Base-by-base conservation (phyloP, 1,140 invertebrate genomes). In the Leucophenga varia region DNA sequence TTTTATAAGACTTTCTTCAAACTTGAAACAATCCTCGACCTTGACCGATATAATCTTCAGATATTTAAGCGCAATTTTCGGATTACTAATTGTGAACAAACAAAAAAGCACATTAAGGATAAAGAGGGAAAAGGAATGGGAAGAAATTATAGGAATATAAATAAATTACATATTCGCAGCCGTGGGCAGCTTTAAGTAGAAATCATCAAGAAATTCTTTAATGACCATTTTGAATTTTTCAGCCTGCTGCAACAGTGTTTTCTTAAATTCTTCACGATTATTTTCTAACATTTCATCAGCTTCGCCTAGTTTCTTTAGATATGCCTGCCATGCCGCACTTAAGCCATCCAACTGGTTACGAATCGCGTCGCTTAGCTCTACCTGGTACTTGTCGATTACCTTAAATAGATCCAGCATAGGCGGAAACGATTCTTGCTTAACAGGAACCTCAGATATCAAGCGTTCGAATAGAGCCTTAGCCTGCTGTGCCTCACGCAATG, bases 61-160 rank as follows among this genome's bases (percentile, higher is more conserved):
- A 65, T 83, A 83, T 5, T 75, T 72, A 17, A 89, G 61, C 4
- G 89, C 89, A 43, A 85, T 86, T 75, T 80, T 79, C 3, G 81
- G 77, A 47, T 72, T 76, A 53, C 84, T 81, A 79, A n/a, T 82
- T 79, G 17, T 25, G 32, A 38, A 35, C n/a, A 35, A n/a, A 36
- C n/a, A 21, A 1, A 28, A 13, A 28, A 45, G 20, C n/a, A 40
- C 8, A 13, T 40, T 8, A 7, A 18, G 16, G n/a, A n/a, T n/a
- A n/a, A n/a, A n/a, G n/a, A n/a, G n/a, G n/a, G n/a, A n/a, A n/a
- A n/a, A n/a, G n/a, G n/a, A n/a, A n/a, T n/a, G n/a, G n/a, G n/a
- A n/a, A n/a, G n/a, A n/a, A n/a, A n/a, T n/a, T n/a, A n/a, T 8
- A 34, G 32, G 16, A 10, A 34, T 34, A n/a, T 18, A 6, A 35